Conservation (phyloP, 2,113 vertebrate species). For the Thamnophis sirtalis region DNA sequence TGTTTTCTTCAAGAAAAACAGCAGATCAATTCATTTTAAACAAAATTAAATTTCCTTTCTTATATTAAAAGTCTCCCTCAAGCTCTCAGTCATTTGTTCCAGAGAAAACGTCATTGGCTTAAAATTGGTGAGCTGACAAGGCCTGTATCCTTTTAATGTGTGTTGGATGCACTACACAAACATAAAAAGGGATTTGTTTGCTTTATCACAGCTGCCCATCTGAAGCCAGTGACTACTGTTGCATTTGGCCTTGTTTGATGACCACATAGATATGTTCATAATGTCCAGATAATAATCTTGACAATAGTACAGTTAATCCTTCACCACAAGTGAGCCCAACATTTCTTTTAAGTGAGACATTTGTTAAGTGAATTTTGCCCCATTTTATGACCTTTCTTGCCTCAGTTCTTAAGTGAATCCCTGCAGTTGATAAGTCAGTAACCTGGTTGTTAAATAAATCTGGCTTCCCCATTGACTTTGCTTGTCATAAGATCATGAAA, state of each 20-base stretch:
- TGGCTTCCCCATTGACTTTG: no score
- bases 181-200: not conserved
- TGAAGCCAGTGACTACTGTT: not conserved
- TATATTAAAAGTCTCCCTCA: not conserved
- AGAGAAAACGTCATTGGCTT: not conserved
- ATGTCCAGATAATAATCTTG: not conserved
- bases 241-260: not conserved
- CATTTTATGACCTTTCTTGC: no score
- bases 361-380: no score
- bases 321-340: not conserved
- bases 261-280: not conserved
- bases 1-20: not conserved
- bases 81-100: not conserved
- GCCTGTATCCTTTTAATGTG: not conserved
- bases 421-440: no score
- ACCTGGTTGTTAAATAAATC: no score
- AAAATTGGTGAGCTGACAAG: not conserved
- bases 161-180: not conserved
- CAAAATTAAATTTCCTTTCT: not conserved
- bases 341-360: no score
- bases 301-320: not conserved
- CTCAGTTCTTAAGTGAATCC: no score
- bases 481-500: no score
- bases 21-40: not conserved
- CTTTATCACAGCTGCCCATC: not conserved